These are phyloP conservation scores for Drosophila athabasca DNA, from an alignment of 1,140 invertebrate species.

Conservation along the genomic window DNA sequence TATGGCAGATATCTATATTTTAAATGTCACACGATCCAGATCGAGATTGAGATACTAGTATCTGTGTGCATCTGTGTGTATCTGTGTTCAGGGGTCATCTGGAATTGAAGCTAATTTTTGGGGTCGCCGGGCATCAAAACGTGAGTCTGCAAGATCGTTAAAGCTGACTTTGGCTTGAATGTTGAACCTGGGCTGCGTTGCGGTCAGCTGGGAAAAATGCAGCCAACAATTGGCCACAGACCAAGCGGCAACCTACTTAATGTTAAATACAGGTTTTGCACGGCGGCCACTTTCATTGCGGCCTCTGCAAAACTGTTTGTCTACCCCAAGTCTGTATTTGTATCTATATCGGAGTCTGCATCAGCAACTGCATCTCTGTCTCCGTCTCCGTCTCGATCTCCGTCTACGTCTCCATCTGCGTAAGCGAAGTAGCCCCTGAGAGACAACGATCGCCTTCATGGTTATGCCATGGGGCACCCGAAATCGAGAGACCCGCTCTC, in stretches of 20 bases:
- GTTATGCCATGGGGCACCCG: constrained; percentile 14
- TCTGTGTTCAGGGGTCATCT: constrained; percentile 41
- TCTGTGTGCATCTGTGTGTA: constrained; percentile 4
- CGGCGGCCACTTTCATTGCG: constrained; percentile 60
- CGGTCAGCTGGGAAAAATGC: constrained; percentile 54
- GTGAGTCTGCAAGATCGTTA: constrained; percentile 52
- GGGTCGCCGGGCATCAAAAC: constrained; percentile 52
- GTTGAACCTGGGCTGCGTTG: constrained; percentile 63
- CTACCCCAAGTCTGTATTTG: constrained; percentile 40
- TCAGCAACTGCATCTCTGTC: constrained; percentile 15
- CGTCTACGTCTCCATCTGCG: constrained; percentile 29
- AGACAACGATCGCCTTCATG: not conserved
- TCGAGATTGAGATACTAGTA: constrained; percentile 38
- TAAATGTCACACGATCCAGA: constrained; percentile 70
- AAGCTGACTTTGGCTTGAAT: constrained; percentile 57
- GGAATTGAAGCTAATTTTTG: constrained; percentile 64
- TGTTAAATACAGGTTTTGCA: constrained; percentile 64
- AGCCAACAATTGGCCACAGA: constrained; percentile 40
- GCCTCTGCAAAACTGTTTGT: constrained; percentile 19
- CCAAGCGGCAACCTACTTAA: constrained; percentile 63
- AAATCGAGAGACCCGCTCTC: constrained; percentile 17
- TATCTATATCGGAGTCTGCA: constrained; percentile 32
- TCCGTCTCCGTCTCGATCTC: constrained; percentile 18
- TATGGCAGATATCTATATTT: constrained; percentile 45
- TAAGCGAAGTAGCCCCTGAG: constrained; percentile 50